Evolutionary conservation across 2,113 vertebrate species (phyloP), one percentile per base, ranked within the genome.

Genomic region (Callopanchax toddi): DNA sequence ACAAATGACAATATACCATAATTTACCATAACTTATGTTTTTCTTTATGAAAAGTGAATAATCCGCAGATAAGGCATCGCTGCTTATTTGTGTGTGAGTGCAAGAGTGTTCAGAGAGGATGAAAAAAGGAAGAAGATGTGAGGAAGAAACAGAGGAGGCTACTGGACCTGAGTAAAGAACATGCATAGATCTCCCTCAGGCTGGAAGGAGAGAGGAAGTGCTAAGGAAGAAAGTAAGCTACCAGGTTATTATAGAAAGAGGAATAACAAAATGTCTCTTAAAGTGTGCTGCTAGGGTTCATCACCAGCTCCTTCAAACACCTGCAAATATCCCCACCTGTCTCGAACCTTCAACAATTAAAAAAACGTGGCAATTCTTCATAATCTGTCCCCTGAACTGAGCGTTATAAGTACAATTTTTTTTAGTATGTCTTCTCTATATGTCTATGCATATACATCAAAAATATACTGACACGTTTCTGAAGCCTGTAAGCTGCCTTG

Each of bases 21-120:
- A 87, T 83, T 89, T 87, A 84, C 78, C 82, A 91, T 86, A 91
- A 91, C 74, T 87, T 89, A 82, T 67, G 50, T 67, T 81, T 65
- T 63, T 53, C 43, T 73, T 49, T 83, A 89, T 81, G 85, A 84
- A 87, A 89, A 75, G 83, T 90, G 87, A 91, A 86, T 88, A 83
- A 78, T 83, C 79, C 83, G 84, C 84, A 92, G 94, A 93, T 97
- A 96, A 98, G 96, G 97, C 96, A 95, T 96, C 93, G 91, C 94
- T 96, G 95, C 94, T 95, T 94, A 94, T 94, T 85, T 93, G 93
- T 92, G 80, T 82, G 86, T 79, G 81, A 76, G 82, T 85, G 93
- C 67, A 22, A 69, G 67, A 83, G 60, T 72, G 68, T 74, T 77
- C 60, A 51, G 49, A 67, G 32, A 52, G 16, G 8, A 50, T 1